These are phyloP conservation scores for Bufotes viridis DNA, from an alignment of 2,797 vertebrate species.

Conservation along the genomic window DNA sequence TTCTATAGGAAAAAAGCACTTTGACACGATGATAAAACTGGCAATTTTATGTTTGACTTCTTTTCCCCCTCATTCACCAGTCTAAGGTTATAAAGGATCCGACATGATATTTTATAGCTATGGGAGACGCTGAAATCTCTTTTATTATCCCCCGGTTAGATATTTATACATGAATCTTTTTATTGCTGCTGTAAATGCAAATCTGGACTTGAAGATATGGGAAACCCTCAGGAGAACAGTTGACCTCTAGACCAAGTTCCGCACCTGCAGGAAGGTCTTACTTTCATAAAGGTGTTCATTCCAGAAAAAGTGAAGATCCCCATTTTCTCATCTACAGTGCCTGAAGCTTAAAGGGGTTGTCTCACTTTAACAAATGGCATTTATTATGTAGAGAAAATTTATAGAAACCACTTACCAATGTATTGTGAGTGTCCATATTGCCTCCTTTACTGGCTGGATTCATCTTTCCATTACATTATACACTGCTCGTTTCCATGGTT, in stretches of 20 bases:
- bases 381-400: no score
- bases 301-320: no score
- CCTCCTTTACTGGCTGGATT: no score
- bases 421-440: no score
- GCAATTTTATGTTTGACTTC: not conserved
- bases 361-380: no score
- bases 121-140: not conserved
- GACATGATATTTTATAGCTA: not conserved
- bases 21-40: not conserved
- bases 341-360: not conserved
- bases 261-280: not conserved
- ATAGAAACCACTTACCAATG: no score
- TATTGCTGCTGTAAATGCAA: slow-evolving; percentile 44
- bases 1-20: no score
- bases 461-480: no score
- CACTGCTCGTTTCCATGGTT: no score
- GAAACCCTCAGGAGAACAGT: slow-evolving; percentile 4
- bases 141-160: slow-evolving; percentile 36
- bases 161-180: slow-evolving; percentile 37
- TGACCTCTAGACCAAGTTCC: slow-evolving; percentile 34
- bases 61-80: no score
- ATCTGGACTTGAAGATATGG: slow-evolving; percentile 21
- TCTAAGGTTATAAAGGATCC: not conserved
- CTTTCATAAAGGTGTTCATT: not conserved
- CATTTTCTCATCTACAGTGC: not conserved